phyloP scores from a whole-genome alignment of 2,888 invertebrate species.

The Troglohyphantes excavatus region DNA sequence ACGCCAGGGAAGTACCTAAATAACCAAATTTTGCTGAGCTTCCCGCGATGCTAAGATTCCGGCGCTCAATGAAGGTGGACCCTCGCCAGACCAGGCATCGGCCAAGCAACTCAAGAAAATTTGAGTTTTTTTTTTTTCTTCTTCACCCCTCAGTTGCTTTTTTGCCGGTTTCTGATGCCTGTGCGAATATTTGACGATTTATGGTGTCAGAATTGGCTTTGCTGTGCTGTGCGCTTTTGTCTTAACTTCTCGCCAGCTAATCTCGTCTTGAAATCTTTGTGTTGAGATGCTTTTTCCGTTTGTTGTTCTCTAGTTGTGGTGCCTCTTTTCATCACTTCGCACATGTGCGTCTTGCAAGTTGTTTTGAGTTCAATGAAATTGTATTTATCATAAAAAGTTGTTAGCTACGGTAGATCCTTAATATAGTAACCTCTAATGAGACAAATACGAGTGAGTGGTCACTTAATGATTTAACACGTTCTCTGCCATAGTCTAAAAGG shows the following conservation, averaged over 20 bases:
- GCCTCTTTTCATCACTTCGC: too few species aligned
- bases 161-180: constrained; percentile 50
- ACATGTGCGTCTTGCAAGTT: too few species aligned
- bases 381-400: too few species aligned
- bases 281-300: not conserved
- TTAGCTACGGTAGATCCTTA: too few species aligned
- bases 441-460: too few species aligned
- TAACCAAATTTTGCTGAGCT: constrained; percentile 74
- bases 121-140: not conserved
- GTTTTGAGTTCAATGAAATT: too few species aligned
- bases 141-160: not conserved
- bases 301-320: not conserved
- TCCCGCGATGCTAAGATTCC: constrained; percentile 63
- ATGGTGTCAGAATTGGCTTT: constrained; percentile 56
- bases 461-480: too few species aligned
- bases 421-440: too few species aligned
- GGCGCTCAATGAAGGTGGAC: constrained; percentile 65
- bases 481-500: too few species aligned
- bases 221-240: constrained; percentile 40
- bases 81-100: constrained; percentile 53
- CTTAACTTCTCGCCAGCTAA: not conserved
- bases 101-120: constrained; percentile 45
- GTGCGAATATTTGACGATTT: constrained; percentile 75
- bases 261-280: not conserved
- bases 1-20: constrained; percentile 72